phyloP scores from a whole-genome alignment of 2,113 vertebrate species.

The Connochaetes taurinus region DNA sequence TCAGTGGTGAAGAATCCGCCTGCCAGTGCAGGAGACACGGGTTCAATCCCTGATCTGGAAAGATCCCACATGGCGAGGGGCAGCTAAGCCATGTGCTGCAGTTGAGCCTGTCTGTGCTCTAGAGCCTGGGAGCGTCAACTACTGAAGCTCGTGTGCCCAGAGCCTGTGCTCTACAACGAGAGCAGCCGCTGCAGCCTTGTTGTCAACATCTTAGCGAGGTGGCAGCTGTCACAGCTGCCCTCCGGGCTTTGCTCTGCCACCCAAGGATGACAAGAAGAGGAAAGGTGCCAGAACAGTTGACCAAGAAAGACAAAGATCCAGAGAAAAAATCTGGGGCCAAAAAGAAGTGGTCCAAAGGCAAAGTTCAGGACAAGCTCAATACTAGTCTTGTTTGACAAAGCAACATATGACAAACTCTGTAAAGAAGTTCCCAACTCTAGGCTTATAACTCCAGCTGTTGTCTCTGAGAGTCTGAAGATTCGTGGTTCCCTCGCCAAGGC shows the following conservation, averaged over 20 bases:
- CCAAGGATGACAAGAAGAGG: neutral
- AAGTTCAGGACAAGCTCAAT: neutral
- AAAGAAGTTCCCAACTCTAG: neutral
- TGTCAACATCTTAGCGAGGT: neutral
- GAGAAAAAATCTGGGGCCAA: neutral
- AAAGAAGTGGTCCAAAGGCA: neutral
- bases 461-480: neutral
- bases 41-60: neutral
- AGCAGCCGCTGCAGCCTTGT: neutral
- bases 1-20: neutral
- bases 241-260: rapidly evolving
- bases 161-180: neutral
- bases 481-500: neutral
- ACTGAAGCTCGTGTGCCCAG: neutral
- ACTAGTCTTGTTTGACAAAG: neutral
- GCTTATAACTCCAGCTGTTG: neutral
- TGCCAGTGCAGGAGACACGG: neutral
- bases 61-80: neutral
- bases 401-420: neutral
- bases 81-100: neutral
- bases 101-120: neutral
- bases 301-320: neutral
- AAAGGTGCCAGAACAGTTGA: neutral
- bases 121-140: neutral
- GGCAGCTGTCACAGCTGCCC: neutral